Evolutionary conservation across 2,113 vertebrate genomes (phyloP).

Genomic region (Calidris pugnax): DNA sequence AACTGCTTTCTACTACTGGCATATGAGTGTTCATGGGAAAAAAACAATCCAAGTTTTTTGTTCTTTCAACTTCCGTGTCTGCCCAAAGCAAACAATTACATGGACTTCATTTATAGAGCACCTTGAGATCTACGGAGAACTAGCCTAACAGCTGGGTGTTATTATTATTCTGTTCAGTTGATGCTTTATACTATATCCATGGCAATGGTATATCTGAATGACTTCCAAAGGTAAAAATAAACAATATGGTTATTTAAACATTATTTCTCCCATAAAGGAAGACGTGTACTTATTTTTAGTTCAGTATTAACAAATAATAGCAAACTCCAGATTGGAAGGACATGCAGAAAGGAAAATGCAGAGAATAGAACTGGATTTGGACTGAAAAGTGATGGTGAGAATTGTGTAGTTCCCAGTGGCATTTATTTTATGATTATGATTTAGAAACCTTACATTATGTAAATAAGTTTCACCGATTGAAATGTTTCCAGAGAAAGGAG

Average conservation of each 20-base stretch:
- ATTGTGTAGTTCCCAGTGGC: neutral
- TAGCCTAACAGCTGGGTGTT: slow-evolving; percentile 30
- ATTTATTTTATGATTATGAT: neutral
- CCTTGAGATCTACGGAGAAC: neutral
- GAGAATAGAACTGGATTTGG: neutral
- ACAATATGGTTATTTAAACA: slow-evolving; percentile 15
- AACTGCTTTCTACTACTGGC: neutral
- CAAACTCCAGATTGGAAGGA: slow-evolving; percentile 37
- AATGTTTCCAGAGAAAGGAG: neutral
- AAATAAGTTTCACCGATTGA: neutral
- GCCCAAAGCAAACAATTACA: neutral
- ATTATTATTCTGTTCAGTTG: slow-evolving; percentile 11
- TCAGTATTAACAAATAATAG: slow-evolving; percentile 1
- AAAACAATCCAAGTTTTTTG: neutral
- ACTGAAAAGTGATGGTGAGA: neutral
- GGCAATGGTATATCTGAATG: slow-evolving; percentile 14
- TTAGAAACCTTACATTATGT: neutral
- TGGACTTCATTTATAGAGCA: slow-evolving; percentile 18
- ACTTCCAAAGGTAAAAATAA: slow-evolving; percentile 57
- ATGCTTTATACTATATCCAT: slow-evolving; percentile 27
- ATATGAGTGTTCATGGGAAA: neutral
- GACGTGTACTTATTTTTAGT: slow-evolving; percentile 18
- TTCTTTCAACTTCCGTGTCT: neutral
- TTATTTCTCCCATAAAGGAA: slow-evolving; percentile 30
- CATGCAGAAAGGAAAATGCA: neutral